phyloP scores from a whole-genome alignment of 2,797 vertebrate genomes.

The Smutsia temminckii region DNA sequence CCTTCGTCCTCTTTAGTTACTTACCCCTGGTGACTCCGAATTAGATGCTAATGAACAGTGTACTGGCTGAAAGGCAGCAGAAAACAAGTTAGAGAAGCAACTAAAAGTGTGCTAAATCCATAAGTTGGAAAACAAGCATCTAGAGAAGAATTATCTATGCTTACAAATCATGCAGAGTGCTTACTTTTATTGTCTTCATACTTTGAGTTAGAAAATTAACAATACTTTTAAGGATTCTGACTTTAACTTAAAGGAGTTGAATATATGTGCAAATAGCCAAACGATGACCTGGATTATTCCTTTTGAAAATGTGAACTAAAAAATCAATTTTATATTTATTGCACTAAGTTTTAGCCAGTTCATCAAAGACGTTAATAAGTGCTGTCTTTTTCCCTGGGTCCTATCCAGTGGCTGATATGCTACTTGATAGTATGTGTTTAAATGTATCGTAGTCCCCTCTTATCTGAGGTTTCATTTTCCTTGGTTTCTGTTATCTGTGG shows the following conservation, averaged over 20 bases:
- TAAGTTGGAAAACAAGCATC: background rate
- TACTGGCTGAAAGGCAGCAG: background rate
- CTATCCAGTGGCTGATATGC: background rate
- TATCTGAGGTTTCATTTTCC: background rate
- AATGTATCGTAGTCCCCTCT: background rate
- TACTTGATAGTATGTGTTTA: slow-evolving; percentile 1
- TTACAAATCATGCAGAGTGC: background rate
- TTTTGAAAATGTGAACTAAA: slow-evolving; percentile 20
- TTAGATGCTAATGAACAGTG: background rate
- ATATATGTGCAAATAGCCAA: background rate
- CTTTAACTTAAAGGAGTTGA: slow-evolving; percentile 28
- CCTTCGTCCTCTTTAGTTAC: background rate
- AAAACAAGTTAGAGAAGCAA: slow-evolving; percentile 35
- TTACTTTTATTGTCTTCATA: slow-evolving; percentile 36
- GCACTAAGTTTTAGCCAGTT: slow-evolving; percentile 34
- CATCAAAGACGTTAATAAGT: slow-evolving; percentile 13
- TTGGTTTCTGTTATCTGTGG: no score
- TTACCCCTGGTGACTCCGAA: background rate
- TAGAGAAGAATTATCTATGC: background rate
- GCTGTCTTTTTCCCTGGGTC: background rate
- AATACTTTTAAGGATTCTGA: background rate
- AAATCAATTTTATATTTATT: background rate
- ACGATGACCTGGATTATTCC: slow-evolving; percentile 23
- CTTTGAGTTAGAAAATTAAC: slow-evolving; percentile 1
- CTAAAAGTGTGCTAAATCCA: background rate